These are phyloP conservation scores for Tyto alba DNA, from an alignment of 2,113 vertebrate species.

Conservation along the genomic window DNA sequence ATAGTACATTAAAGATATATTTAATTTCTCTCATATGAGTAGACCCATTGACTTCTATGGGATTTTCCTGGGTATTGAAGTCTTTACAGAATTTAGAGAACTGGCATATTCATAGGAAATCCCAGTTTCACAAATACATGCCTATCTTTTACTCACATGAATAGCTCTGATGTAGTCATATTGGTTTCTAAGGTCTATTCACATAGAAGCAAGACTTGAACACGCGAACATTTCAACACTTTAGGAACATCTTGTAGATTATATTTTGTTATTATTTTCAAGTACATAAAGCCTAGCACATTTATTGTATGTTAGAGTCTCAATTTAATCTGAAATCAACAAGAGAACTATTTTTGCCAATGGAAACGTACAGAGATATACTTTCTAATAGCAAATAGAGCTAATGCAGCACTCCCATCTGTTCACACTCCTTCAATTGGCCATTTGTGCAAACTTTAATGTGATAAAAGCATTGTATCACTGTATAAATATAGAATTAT, in stretches of 20 bases:
- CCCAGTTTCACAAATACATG: neutral
- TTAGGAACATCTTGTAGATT: neutral
- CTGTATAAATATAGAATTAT: conserved; percentile 62
- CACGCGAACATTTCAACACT: neutral
- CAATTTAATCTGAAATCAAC: conserved; percentile 36
- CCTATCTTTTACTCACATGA: neutral
- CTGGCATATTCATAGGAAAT: neutral
- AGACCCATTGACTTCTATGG: neutral
- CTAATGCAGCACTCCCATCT: conserved; percentile 69
- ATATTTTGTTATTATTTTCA: conserved; percentile 38
- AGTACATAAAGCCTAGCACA: neutral
- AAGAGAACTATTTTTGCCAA: conserved; percentile 40
- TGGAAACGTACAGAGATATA: conserved; percentile 37
- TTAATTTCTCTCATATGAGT: neutral
- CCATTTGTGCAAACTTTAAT: conserved; percentile 61
- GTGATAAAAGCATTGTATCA: conserved; percentile 67
- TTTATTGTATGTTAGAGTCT: conserved; percentile 12
- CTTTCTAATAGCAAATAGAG: conserved; percentile 62
- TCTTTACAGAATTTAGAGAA: neutral
- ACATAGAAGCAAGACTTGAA: neutral
- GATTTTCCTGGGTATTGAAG: neutral
- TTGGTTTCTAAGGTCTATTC: neutral
- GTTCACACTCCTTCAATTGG: conserved; percentile 59
- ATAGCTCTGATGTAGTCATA: neutral
- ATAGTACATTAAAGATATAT: neutral